phyloP scores from a whole-genome alignment of 53 echinoderm and acorn worm genomes.

The Mesocentrotus franciscanus region DNA sequence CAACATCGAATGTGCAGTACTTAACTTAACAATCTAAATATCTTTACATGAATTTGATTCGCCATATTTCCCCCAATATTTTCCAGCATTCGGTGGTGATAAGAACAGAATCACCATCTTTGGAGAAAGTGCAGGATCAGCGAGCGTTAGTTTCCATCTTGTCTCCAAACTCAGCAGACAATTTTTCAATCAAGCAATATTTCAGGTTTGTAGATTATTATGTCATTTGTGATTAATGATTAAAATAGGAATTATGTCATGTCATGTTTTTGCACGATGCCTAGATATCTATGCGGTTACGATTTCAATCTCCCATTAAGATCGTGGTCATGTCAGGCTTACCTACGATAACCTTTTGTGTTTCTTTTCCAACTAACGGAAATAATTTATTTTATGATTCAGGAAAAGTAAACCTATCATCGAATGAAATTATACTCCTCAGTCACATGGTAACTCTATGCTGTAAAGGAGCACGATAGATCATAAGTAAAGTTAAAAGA shows the following conservation, averaged over 20 bases:
- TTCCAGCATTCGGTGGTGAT: conserved; percentile 83
- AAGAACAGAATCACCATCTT: conserved; percentile 79
- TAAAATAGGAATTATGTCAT: neutral
- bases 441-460: too few species aligned
- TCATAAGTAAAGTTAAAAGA: too few species aligned
- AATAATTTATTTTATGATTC: neutral
- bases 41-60: neutral
- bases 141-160: conserved; percentile 78
- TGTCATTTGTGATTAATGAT: neutral
- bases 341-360: neutral
- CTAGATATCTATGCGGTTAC: too few species aligned
- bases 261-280: neutral
- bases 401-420: too few species aligned
- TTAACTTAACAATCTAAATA: too few species aligned
- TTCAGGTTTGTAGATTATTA: conserved; percentile 69
- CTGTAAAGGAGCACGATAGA: too few species aligned
- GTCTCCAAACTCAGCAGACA: conserved; percentile 75
- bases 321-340: neutral
- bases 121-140: conserved; percentile 88
- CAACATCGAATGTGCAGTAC: neutral
- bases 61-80: neutral
- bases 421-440: too few species aligned
- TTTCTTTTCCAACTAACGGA: neutral
- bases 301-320: neutral
- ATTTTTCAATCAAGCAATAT: conserved; percentile 81